phyloP scores from a whole-genome alignment of 2,797 vertebrate species.

The Rhinogobio ventralis region DNA sequence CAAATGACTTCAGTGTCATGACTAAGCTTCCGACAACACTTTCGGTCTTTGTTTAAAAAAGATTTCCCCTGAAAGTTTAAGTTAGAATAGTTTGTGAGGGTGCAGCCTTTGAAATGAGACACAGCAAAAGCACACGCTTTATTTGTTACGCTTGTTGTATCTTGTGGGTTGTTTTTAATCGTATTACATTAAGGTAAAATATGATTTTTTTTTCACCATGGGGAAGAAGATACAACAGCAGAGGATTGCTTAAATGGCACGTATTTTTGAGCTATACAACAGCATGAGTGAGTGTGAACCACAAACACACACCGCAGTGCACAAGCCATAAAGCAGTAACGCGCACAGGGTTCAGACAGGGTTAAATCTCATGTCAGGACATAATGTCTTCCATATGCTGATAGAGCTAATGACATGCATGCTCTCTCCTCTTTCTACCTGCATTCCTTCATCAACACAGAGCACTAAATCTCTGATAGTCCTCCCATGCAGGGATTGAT shows the following conservation, averaged over 20 bases:
- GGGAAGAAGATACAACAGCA: background rate
- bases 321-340: conserved; percentile 17
- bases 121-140: background rate
- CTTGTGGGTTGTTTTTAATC: background rate
- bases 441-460: conserved; percentile 36
- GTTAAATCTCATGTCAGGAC: conserved; percentile 52
- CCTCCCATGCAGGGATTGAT: conserved; percentile 20
- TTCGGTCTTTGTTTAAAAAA: background rate
- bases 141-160: background rate
- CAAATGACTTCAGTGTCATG: background rate
- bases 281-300: background rate
- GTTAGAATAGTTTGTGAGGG: background rate
- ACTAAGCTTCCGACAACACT: background rate
- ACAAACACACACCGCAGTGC: background rate
- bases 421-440: conserved; percentile 25
- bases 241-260: background rate
- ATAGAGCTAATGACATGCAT: conserved; percentile 39
- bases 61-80: background rate
- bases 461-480: conserved; percentile 44
- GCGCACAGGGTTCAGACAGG: conserved; percentile 27
- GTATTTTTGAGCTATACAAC: background rate
- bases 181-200: background rate
- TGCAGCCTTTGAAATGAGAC: background rate
- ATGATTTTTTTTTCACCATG: background rate
- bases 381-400: conserved; percentile 59